phyloP scores from a whole-genome alignment of 2,113 vertebrate species.

The Gallinago undulata region DNA sequence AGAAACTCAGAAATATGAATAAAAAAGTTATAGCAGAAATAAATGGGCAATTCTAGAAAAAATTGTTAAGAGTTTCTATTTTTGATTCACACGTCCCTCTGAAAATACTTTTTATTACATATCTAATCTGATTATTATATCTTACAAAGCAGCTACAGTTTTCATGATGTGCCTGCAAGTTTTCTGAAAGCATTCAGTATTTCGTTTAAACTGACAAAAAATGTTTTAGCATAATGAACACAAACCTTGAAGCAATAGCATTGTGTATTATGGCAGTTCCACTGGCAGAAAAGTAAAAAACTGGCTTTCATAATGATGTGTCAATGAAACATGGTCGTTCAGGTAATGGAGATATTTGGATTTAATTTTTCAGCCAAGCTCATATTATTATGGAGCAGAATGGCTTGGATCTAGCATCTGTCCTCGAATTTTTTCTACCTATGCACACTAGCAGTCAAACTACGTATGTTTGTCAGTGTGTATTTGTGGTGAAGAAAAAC shows the following conservation, averaged over 20 bases:
- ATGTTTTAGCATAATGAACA: neutral
- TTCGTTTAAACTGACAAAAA: neutral
- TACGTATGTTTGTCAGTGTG: neutral
- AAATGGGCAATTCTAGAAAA: neutral
- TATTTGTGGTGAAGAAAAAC: neutral
- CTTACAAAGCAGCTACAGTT: neutral
- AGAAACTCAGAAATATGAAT: neutral
- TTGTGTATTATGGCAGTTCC: neutral
- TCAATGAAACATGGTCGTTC: neutral
- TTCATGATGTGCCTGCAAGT: neutral
- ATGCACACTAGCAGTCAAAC: neutral
- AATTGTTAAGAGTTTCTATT: neutral
- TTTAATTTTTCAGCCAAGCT: neutral
- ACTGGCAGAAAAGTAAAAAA: neutral
- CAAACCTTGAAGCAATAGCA: neutral
- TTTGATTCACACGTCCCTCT: neutral
- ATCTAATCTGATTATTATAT: neutral
- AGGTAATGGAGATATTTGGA: neutral
- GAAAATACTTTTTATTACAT: neutral
- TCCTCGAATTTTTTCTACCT: neutral
- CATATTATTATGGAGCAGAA: neutral
- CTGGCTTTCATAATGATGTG: neutral
- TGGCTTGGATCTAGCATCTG: neutral
- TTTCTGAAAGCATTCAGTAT: neutral
- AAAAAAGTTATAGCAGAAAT: neutral